Base-by-base conservation (phyloP, 2,113 vertebrate genomes). In the Stercorarius parasiticus region DNA sequence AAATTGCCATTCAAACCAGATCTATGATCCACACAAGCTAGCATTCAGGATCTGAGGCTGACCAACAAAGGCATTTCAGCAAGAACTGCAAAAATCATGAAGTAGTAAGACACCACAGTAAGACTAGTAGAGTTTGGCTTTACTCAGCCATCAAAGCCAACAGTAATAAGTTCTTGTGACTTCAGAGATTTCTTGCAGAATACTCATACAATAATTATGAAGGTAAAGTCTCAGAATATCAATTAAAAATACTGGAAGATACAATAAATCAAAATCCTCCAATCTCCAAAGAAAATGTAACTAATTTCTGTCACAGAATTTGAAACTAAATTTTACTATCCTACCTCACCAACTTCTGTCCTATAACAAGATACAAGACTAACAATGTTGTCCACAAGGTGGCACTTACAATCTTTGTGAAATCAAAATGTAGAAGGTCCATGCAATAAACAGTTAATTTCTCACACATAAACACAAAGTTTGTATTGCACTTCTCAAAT, bases 381-480 rank as follows among this genome's bases (percentile, higher is more conserved):
- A 86, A 79, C 47, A 72, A 77, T n/a, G 78, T 83, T 78, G 85
- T 91, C 97, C 97, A 97, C 96, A 97, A 97, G 97, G 93, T 97
- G 97, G 97, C 94, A 97, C 95, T 86, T 97, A 91, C 0, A 96
- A 95, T 38, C 91, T 94, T 96, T 5, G 3, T 50, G 81, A 88
- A 89, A 74, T 52, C 42, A 64, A 66, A 80, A 67, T 7, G 30
- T 11, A 52, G 29, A 49, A 18, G 19, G 34, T 15, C 43, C 40
- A 18, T 0, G 1, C 6, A 64, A 58, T 29, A 84, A 74, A 50
- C 49, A 11, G 1, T n/a, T 6, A 16, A 67, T 56, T 81, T 64
- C 15, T 47, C 38, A 55, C 3, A 56, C 14, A 32, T 52, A 18
- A 65, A 50, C 13, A 67, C 0, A 1, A 59, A 78, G 18, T 36